A percentile compares a stretch with the other conserved stretches of the same genome.
phyloP scores from a whole-genome alignment of 2,888 invertebrate genomes.

The Apamea anceps region DNA sequence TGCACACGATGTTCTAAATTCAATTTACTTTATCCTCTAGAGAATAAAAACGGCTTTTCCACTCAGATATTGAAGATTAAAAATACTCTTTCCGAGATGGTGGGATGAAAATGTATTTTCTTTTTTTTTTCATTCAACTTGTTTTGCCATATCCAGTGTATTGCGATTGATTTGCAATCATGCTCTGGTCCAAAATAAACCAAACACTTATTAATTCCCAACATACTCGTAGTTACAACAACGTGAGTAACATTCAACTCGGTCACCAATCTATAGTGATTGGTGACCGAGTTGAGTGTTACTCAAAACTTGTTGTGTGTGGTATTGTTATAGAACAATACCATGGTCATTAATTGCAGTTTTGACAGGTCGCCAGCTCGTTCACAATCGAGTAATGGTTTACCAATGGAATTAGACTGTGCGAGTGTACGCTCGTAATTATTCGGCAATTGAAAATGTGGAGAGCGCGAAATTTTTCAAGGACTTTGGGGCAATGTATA shows the following conservation, averaged over 20 bases:
- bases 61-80: no score
- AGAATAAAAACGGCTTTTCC: no score
- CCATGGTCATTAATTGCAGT: constrained; percentile 42
- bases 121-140: no score
- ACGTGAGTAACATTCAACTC: constrained; percentile 1
- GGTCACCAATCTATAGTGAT: constrained; percentile 14
- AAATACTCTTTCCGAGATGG: no score
- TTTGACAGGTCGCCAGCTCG: constrained; percentile 66
- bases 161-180: background rate
- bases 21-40: no score
- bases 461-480: background rate
- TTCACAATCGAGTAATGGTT: constrained; percentile 27
- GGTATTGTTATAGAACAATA: constrained; percentile 19
- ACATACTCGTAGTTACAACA: background rate
- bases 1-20: no score
- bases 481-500: background rate
- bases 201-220: background rate
- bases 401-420: constrained; percentile 48
- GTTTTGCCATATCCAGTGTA: no score
- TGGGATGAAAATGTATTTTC: no score
- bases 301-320: no score
- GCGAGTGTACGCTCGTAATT: background rate
- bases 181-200: background rate
- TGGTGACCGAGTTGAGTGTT: no score
- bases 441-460: constrained; percentile 25